Base-by-base conservation (phyloP, 2,888 invertebrate species). In the Blastobasis adustella region DNA sequence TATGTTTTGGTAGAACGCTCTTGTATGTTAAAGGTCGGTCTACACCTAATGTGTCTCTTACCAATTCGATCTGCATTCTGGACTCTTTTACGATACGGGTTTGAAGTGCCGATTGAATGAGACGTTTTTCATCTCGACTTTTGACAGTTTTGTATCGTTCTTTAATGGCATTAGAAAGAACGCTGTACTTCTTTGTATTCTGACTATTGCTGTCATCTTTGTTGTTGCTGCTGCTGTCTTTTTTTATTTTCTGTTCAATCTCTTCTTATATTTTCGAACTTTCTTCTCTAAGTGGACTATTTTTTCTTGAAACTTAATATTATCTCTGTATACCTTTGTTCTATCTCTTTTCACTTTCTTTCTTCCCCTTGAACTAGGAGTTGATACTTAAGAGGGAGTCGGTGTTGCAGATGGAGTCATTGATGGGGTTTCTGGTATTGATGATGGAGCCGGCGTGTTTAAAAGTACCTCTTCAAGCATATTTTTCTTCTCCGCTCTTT, bases 71-170 rank as follows among this genome's bases (percentile, higher is more conserved):
- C 50, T 45, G 48, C 36, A 45, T 40, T 53, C 47, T 42, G 58
- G 51, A 37, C 55, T 52, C 41, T 53, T 45, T 48, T 53, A 55
- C 39, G 39, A 37, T 38, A 43, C 23, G 23, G 23, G 23, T 23
- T 23, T 23, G 23, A 23, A 23, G 23, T 23, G 3, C 23, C 23
- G 23, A 23, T 23, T 23, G 23, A 23, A 23, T 23, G 23, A 23
- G 49, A 9, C 45, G 49, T 9, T 49, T 47, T 49, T 44, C 53
- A 51, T 49, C 52, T 10, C 42, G 42, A 49, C n/a, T 53, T 49
- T 56, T 53, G 10, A 54, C 42, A n/a, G 45, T 55, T 48, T 53
- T 39, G 52, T 57, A 54, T 23, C 43, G 54, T 52, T 58, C 54
- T 51, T 53, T 55, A 10, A 58, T 58, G 7, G 54, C 50, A 37